Conservation (phyloP, 1,140 invertebrate genomes). For the Zaprionus gabonicus region DNA sequence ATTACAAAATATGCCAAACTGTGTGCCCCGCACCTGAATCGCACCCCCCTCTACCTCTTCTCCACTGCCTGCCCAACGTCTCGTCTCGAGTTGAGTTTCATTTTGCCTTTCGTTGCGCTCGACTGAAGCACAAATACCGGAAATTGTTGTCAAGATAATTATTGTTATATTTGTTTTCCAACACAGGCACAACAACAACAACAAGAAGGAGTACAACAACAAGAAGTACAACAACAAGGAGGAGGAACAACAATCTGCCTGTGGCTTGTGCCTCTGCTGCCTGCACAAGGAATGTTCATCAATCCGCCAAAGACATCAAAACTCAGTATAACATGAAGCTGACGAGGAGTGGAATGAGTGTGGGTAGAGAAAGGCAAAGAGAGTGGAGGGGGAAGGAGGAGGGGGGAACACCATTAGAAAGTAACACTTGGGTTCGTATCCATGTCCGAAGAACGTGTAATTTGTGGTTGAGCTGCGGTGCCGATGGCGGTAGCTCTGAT, state of each 20-base stretch:
- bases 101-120: slow-evolving; percentile 78
- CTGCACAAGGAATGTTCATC: slow-evolving; percentile 57
- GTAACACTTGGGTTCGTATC: slow-evolving; percentile 7
- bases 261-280: slow-evolving; percentile 26
- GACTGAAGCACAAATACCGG: slow-evolving; percentile 84
- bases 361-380: background rate
- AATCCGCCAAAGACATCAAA: slow-evolving; percentile 78
- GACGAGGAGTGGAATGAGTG: too few species aligned
- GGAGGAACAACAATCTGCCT: slow-evolving; percentile 26
- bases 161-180: slow-evolving; percentile 84
- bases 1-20: slow-evolving; percentile 69
- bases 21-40: slow-evolving; percentile 4
- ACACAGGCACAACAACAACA: slow-evolving; percentile 57
- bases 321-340: slow-evolving; percentile 49
- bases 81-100: slow-evolving; percentile 75
- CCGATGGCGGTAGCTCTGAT: slow-evolving; percentile 50
- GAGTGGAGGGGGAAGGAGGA: too few species aligned
- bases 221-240: slow-evolving; percentile 48
- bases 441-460: slow-evolving; percentile 57
- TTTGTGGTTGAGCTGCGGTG: slow-evolving; percentile 60
- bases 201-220: slow-evolving; percentile 32
- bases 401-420: background rate
- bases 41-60: too few species aligned
- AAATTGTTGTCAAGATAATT: slow-evolving; percentile 84
- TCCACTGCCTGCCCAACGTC: background rate